phyloP scores from a whole-genome alignment of 2,113 vertebrate genomes.

The Alosa alosa region DNA sequence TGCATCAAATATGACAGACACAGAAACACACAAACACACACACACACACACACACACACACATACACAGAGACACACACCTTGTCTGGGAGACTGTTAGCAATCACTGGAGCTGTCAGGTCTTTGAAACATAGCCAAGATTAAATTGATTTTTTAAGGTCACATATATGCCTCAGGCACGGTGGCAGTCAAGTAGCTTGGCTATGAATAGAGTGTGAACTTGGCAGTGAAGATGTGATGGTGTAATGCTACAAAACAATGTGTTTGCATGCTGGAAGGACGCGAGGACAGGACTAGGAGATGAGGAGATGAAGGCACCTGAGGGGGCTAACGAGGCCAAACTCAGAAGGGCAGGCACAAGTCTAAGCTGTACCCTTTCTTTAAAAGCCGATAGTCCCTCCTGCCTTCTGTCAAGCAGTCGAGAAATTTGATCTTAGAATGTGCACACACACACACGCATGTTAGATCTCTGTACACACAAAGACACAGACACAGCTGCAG shows the following conservation, averaged over 20 bases:
- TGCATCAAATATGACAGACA: background rate
- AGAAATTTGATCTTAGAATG: slow-evolving; percentile 3
- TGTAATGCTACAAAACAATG: slow-evolving; percentile 7
- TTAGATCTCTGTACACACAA: too few relatives aligned
- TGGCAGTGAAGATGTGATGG: background rate
- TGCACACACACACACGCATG: background rate
- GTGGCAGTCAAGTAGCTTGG: slow-evolving; percentile 18
- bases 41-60: slow-evolving; percentile 4
- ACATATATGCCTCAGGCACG: slow-evolving; percentile 31
- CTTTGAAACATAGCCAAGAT: slow-evolving; percentile 53
- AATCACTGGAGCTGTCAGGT: slow-evolving; percentile 26
- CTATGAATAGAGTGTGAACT: slow-evolving; percentile 36
- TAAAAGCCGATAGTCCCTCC: background rate
- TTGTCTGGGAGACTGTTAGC: background rate
- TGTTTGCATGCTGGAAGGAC: background rate
- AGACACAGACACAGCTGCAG: background rate
- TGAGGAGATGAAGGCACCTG: background rate
- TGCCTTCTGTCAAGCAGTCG: background rate
- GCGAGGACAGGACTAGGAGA: background rate
- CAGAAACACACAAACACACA: background rate
- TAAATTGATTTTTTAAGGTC: slow-evolving; percentile 55
- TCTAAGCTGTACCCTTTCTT: background rate
- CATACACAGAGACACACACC: background rate
- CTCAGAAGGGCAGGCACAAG: background rate
- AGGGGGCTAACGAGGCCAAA: background rate